Conservation (phyloP, 2,888 invertebrate species). For the Cantharis nigra region DNA sequence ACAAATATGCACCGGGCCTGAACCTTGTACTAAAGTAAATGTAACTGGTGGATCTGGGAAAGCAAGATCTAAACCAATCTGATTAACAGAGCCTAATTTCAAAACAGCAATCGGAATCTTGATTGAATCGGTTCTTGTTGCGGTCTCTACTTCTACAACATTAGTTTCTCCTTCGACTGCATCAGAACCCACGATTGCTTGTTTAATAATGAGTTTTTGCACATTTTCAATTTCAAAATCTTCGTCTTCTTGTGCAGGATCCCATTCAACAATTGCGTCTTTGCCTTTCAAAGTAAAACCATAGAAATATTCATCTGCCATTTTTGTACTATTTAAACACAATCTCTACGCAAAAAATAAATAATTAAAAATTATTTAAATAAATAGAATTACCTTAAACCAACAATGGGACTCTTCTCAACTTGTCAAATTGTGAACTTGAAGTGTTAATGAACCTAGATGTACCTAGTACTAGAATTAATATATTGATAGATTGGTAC, state of each 20-base stretch:
- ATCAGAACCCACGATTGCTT: constrained; percentile 80
- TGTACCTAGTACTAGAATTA: too few species aligned
- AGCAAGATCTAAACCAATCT: constrained; percentile 73
- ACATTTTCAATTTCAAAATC: constrained; percentile 72
- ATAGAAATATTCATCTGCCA: constrained; percentile 89
- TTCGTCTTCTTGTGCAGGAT: constrained; percentile 73
- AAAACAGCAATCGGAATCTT: constrained; percentile 83
- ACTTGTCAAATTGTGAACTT: neutral
- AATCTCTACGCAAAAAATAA: too few species aligned
- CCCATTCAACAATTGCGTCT: constrained; percentile 79
- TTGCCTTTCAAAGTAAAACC: constrained; percentile 80
- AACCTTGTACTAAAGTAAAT: constrained; percentile 72
- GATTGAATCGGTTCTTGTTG: constrained; percentile 76
- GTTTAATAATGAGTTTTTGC: constrained; percentile 80
- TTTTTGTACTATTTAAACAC: constrained; percentile 55
- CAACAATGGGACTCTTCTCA: neutral
- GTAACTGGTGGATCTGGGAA: constrained; percentile 87
- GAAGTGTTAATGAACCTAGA: neutral
- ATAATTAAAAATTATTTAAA: neutral
- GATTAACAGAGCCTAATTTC: constrained; percentile 78
- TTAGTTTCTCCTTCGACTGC: constrained; percentile 79
- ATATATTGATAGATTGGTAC: too few species aligned
- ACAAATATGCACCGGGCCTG: constrained; percentile 82
- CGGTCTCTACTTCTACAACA: constrained; percentile 79
- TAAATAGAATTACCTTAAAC: neutral